Evolutionary conservation across 2,113 vertebrate species (phyloP), one percentile per base, ranked within the genome.

Genomic region (Tachysurus vachellii): DNA sequence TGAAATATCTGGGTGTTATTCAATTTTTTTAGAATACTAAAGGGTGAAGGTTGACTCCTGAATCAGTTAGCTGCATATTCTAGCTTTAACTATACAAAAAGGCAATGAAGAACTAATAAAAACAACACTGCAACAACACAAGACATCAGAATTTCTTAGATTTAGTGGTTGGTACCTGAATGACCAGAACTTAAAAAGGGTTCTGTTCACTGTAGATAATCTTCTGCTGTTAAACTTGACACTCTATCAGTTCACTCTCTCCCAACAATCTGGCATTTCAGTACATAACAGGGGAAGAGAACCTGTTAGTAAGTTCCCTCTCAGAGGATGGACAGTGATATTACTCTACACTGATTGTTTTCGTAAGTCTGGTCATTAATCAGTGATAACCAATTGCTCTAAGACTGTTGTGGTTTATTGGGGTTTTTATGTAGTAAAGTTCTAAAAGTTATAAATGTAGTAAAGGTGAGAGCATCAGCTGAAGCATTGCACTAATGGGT

Each of bases 21-120:
- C 36, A 47, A 82, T 70, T 80, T 73, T 73, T 82, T 57, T 28
- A 62, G 87, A 64, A 54, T 50, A 31, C 11, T 28, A 44, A 54
- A 70, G 31, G 10, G 19, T 73, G 0, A n/a, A 57, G 16, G 23
- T 44, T 42, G 50, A 19, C 66, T 71, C 64, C 47, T 23, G 28
- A 53, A 75, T 44, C 5, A 7, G 73, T 76, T 53, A 5, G 23
- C 26, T n/a, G 44, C 21, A 44, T 23, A 47, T 47, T 44, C 42
- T 19, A 42, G 68, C 31, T 17, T 71, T 36, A 71, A 70, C 14
- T 7, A 71, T 8, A 71, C 31, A 6, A 71, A 6, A 16, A 71
- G 42, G 36, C 9, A 36, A 14, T 3, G 64, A 11, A 23, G 7
- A 26, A 26, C 23, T 23, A 26, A 62, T 26, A 62, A 57, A 57